These are phyloP conservation scores for Rhagium mordax DNA, from an alignment of 2,888 invertebrate species.

Conservation along the genomic window DNA sequence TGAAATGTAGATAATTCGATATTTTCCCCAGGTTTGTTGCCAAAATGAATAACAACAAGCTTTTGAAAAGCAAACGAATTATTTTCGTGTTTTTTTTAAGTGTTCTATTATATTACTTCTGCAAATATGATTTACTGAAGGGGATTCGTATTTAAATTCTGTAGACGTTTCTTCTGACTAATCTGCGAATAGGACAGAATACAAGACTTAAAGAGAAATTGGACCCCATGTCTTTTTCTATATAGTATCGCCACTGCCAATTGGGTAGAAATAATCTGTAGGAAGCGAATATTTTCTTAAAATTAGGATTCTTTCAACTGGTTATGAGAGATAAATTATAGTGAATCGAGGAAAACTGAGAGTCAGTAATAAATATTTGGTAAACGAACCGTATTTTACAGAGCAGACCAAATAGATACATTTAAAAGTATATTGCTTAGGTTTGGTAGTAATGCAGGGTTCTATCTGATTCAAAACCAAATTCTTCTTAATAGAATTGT, in stretches of 20 bases:
- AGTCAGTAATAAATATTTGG: constrained; percentile 8
- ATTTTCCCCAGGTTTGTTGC: too few species aligned
- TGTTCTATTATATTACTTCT: too few species aligned
- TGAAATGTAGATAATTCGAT: too few species aligned
- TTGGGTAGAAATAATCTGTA: constrained; percentile 15
- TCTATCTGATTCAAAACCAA: too few species aligned
- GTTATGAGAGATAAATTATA: constrained; percentile 26
- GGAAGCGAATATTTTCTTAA: constrained; percentile 33
- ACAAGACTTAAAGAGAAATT: constrained; percentile 15
- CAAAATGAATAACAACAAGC: too few species aligned
- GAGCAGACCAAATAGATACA: background rate
- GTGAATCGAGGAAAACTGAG: background rate
- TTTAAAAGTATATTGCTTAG: too few species aligned
- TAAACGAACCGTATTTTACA: background rate
- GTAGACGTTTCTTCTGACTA: background rate
- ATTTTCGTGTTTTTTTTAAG: too few species aligned
- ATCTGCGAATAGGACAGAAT: constrained; percentile 1
- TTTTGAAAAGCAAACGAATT: too few species aligned
- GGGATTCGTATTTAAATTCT: background rate
- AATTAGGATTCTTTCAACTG: constrained; percentile 32
- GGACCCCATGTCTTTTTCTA: constrained; percentile 10
- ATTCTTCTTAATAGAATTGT: too few species aligned
- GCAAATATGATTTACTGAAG: constrained; percentile 4
- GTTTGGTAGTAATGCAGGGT: too few species aligned
- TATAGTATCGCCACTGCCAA: constrained; percentile 3